Base-by-base conservation (phyloP, 37 sponge, comb jelly and placozoan genomes). In the Aphrocallistes beatrix region DNA sequence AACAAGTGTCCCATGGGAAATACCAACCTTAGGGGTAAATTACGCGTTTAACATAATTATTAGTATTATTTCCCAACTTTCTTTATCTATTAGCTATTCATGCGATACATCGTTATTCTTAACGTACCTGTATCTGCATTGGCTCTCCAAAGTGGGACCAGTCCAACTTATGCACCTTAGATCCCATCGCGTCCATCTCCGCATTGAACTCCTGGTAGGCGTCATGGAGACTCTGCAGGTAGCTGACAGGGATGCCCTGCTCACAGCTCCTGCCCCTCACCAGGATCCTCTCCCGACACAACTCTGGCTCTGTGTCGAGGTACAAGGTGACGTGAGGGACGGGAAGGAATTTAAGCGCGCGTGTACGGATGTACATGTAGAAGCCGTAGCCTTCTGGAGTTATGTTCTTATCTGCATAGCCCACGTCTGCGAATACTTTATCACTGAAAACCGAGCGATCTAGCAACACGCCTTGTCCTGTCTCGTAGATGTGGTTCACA, bases 341-440 rank as follows among this genome's bases (percentile, higher is more conserved):
- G 13, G 93, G 91, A 9, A 94, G 75, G 42, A 83, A 25, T 36
- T 88, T 45, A 42, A 92, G 51, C 0, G 83, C 85, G 37, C 39
- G 81, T 23, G 89, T 23, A 28, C 90, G 49, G 82, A 93, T 86
- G 36, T 50, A 32, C 51, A 86, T 39, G 82, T 94, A 94, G 38
- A 81, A 38, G 32, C 81, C 36, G 84, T 92, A 94, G 0, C 91
- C 94, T 86, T 90, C 92, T 37, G 82, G 10, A 19, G 84, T 86
- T 1, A 94, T 94, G 83, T 87, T 90, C 0, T 93, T 93, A 84
- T 94, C 91, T 19, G 49, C 85, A 36, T 13, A 81, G 37, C 95
- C 91, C n/a, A 92, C 93, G 82, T 88, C 51, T 0, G 95, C 95
- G 91, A 94, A 94, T 25, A 94, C 95, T 82, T 85, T 85, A 51